Evolutionary conservation across 2,888 invertebrate genomes (phyloP), one percentile per base, ranked within the genome.

Genomic region (Eucera pruinosa): DNA sequence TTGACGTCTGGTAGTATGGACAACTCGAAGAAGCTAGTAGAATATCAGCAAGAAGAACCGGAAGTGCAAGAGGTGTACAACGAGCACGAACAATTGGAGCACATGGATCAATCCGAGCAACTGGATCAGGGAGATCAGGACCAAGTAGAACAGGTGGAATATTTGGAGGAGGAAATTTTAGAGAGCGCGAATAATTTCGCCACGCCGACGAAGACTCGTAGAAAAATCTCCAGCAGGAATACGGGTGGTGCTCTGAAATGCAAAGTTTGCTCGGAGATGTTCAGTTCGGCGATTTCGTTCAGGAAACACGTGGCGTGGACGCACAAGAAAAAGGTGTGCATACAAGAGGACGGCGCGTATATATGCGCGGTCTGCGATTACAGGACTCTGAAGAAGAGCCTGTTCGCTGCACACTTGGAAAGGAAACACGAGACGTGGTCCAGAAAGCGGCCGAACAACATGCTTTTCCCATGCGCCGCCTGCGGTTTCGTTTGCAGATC

Each of bases 401-500:
- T 87, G 2, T 92, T 92, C 61, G 89, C 88, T 0, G 78, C 87
- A 0, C 92, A 92, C 47, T 70, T 92, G 5, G 89, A 90, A 47
- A 82, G 90, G 4, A 91, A 92, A 54, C 92, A 92, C 81, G 91
- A 91, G 60, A 90, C 90, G 0, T 88, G 90, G 87, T 84, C 90
- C 1, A 80, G 82, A 11, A 90, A 89, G 33, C 88, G 88, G 0
- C 82, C 83, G 11, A 84, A 55, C 30, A 87, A 69, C 15, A 67
- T 83, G 20, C 68, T 88, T 1, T 92, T 90, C 50, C 92, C 92
- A 0, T 92, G 92, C 58, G 86, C 65, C 0, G 90, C 89, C 0
- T 92, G 92, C 61, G 91, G 91, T 0, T 92, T 92, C 52, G 88
- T 90, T 2, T 92, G 92, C 41, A 85, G 92, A 6, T 91, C 91